Conservation (phyloP, 2,888 invertebrate species). For the Lepidocyrtinus sp. region DNA sequence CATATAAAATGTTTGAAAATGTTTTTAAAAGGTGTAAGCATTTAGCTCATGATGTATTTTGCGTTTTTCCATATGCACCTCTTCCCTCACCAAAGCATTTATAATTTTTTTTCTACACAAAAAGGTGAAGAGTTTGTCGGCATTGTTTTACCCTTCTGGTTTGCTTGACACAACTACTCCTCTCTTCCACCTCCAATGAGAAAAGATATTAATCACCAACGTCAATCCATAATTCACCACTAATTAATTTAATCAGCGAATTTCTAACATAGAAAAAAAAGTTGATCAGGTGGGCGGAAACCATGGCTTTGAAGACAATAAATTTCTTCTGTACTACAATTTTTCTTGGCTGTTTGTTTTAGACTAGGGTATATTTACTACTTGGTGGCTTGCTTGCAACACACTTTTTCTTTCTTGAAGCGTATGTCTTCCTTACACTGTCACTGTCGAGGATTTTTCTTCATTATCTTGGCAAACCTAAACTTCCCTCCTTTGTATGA, state of each 20-base stretch:
- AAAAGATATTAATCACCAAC: conserved; percentile 56
- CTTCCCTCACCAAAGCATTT: too few relatives aligned
- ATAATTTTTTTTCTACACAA: too few relatives aligned
- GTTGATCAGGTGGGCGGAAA: conserved; percentile 58
- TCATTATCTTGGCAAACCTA: not conserved
- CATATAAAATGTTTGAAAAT: too few relatives aligned
- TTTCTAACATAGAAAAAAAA: conserved; percentile 21
- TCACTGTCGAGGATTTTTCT: conserved; percentile 6
- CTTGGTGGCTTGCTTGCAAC: too few relatives aligned
- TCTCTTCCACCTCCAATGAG: conserved; percentile 27
- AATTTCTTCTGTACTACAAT: conserved; percentile 29
- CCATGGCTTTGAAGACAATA: conserved; percentile 49
- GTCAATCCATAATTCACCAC: conserved; percentile 61
- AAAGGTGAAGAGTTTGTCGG: too few relatives aligned
- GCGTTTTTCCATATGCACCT: too few relatives aligned
- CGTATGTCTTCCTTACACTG: not conserved
- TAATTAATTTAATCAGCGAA: conserved; percentile 59
- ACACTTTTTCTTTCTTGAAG: not conserved
- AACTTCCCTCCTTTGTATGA: not conserved
- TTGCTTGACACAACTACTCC: conserved; percentile 20
- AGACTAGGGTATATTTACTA: too few relatives aligned
- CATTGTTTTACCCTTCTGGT: too few relatives aligned
- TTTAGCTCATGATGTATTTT: too few relatives aligned
- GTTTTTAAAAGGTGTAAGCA: too few relatives aligned
- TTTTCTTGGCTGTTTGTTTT: conserved; percentile 3